These are phyloP conservation scores for Agrotis exclamationis DNA, from an alignment of 2,888 invertebrate genomes.

Conservation along the genomic window DNA sequence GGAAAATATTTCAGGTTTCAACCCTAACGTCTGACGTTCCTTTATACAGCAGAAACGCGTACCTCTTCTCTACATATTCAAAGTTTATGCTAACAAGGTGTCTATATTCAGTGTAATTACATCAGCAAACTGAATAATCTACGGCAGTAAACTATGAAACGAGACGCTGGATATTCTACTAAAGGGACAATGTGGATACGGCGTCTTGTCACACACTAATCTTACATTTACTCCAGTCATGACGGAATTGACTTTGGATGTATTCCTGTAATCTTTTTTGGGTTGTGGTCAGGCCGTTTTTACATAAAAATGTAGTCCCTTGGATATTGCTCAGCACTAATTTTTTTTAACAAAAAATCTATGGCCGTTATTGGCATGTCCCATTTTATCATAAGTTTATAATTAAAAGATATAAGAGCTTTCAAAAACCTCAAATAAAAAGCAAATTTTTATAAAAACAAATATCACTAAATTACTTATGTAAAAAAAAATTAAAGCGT, in stretches of 20 bases:
- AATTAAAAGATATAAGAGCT: too few relatives aligned
- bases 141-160: constrained; percentile 26
- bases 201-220: neutral
- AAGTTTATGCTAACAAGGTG: constrained; percentile 51
- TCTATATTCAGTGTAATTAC: constrained; percentile 56
- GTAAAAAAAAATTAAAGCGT: too few relatives aligned
- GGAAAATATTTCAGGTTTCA: neutral
- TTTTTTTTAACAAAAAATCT: too few relatives aligned
- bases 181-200: constrained; percentile 5
- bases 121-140: constrained; percentile 41
- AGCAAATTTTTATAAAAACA: too few relatives aligned
- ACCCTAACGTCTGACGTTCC: neutral
- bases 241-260: neutral
- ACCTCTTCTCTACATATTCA: constrained; percentile 24
- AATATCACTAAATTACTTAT: too few relatives aligned
- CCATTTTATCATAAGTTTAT: too few relatives aligned
- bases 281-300: neutral
- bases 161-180: neutral
- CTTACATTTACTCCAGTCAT: neutral
- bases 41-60: neutral
- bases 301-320: too few relatives aligned
- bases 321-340: too few relatives aligned
- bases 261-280: neutral
- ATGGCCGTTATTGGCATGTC: too few relatives aligned
- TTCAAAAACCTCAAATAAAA: too few relatives aligned